Base-by-base conservation (phyloP, 2,797 vertebrate genomes). In the Sebastes hubbsi region DNA sequence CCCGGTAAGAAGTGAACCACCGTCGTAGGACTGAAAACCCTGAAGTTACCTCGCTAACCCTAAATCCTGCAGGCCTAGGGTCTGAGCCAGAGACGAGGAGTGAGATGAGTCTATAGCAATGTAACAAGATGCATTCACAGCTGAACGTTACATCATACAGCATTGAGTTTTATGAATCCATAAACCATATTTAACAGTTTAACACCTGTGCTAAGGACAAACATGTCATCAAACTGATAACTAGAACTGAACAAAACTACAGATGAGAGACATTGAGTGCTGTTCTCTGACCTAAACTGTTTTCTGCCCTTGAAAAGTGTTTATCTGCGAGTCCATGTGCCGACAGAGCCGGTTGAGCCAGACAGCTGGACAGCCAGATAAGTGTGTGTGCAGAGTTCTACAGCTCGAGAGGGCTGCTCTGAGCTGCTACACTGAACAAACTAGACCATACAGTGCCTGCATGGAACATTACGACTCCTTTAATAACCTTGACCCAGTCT, bases 281-380 rank as follows among this genome's bases (percentile, higher is more conserved):
- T 42, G 67, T 73, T 65, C 79, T 75, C 6, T 34, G 62, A 56
- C 64, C 32, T 79, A 25, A 72, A 59, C 70, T 18, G 49, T 59
- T 73, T 77, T 72, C 67, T 88, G 85, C 78, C 88, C 83, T 89
- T 89, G 81, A 82, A 73, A 52, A 20, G 59, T 9, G 63, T 89
- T 95, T 92, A 94, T 93, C 93, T 91, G 29, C n/a, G 8, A 24
- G 54, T 42, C 82, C 84, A 73, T 79, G 77, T 56, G 65, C 38
- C 67, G 46, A 11, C 84, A 87, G 82, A 74, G 75, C 71, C 10
- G 16, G 66, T 20, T 54, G 69, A 84, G 83, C 49, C 82, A 81
- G 77, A 78, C 89, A 91, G 91, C 91, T 94, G 92, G 80, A 73
- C 77, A 18, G 11, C 79, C 87, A 91, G 93, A 94, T 94, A 93